Conservation (phyloP, 1,140 invertebrate genomes). For the Penaeus indicus region DNA sequence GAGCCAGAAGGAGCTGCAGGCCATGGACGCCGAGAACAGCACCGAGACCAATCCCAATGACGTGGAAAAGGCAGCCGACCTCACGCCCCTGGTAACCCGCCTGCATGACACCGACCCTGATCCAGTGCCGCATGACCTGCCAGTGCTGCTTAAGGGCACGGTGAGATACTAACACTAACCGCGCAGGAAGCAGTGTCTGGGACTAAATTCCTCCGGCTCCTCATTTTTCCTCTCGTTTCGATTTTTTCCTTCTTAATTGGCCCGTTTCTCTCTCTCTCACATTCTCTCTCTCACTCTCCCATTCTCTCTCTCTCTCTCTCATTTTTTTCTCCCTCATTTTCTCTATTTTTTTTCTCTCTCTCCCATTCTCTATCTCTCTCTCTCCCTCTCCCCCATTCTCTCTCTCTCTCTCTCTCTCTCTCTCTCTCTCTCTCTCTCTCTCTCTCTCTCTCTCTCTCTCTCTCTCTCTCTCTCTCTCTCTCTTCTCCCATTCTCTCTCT, state of each 20-base stretch:
- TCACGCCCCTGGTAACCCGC: conserved; percentile 55
- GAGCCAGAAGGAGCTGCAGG: conserved; percentile 85
- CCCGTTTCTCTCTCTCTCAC: too few relatives aligned
- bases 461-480: too few relatives aligned
- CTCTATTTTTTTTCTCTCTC: too few relatives aligned
- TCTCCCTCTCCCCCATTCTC: background rate
- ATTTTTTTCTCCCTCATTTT: too few relatives aligned
- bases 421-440: too few relatives aligned
- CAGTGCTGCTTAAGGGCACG: conserved; percentile 40
- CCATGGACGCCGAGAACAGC: conserved; percentile 70
- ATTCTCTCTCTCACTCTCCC: too few relatives aligned
- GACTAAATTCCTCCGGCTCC: background rate
- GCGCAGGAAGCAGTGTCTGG: too few relatives aligned
- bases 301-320: too few relatives aligned
- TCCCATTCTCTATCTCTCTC: too few relatives aligned
- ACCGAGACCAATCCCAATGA: conserved; percentile 49
- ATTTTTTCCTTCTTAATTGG: background rate
- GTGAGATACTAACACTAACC: conserved; percentile 46
- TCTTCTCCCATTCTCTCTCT: too few relatives aligned
- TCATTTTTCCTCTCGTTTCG: background rate
- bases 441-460: too few relatives aligned
- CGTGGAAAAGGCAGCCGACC: conserved; percentile 56
- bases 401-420: background rate
- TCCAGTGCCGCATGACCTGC: conserved; percentile 50
- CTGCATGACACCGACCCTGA: conserved; percentile 53